phyloP scores from a whole-genome alignment of 1,140 invertebrate genomes.

The Melanaphis sacchari region DNA sequence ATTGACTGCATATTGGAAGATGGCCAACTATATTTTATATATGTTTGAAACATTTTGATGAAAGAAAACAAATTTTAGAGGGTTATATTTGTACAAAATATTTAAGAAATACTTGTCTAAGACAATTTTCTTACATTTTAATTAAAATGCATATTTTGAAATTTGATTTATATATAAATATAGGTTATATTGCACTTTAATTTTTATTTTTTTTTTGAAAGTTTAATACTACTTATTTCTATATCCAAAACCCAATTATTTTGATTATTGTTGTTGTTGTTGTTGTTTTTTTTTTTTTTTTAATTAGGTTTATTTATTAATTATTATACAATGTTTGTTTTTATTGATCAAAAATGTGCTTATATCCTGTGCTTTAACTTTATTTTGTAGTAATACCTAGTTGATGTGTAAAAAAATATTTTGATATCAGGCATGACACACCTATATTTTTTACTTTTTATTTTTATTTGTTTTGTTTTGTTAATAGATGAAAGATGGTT shows the following conservation, averaged over 20 bases:
- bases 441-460: neutral
- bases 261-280: neutral
- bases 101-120: neutral
- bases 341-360: neutral
- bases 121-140: neutral
- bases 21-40: neutral
- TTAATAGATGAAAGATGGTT: slow-evolving; percentile 33
- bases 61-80: neutral
- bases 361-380: neutral
- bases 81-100: neutral
- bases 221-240: neutral
- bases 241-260: neutral
- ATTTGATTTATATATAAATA: neutral
- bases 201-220: neutral
- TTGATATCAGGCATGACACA: neutral
- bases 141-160: neutral
- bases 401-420: neutral
- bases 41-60: neutral
- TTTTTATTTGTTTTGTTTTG: neutral
- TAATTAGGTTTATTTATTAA: neutral
- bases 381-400: neutral
- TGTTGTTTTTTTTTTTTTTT: neutral
- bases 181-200: neutral
- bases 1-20: neutral
- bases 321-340: neutral